A percentile compares a stretch with the other conserved stretches of the same genome.
phyloP scores from a whole-genome alignment of 2,113 vertebrate genomes.

The Etheostoma cragini region DNA sequence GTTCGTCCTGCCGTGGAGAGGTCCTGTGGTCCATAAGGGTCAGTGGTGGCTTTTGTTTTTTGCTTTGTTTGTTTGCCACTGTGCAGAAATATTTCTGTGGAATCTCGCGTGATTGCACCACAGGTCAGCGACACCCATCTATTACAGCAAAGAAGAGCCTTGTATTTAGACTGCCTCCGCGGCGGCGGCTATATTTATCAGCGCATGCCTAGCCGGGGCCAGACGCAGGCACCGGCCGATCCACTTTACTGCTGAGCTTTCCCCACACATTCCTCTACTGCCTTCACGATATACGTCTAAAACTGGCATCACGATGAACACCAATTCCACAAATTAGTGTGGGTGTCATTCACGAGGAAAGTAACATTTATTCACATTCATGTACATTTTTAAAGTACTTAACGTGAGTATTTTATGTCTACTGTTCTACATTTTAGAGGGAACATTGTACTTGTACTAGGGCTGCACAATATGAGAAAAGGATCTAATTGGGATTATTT shows the following conservation, averaged over 20 bases:
- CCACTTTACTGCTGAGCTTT: constrained; percentile 72
- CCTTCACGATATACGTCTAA: constrained; percentile 74
- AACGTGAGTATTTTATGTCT: not conserved
- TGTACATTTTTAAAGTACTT: not conserved
- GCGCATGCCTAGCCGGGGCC: constrained; percentile 75
- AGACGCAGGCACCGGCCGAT: constrained; percentile 61
- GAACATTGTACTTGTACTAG: not conserved
- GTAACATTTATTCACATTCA: constrained; percentile 2
- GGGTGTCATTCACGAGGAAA: not conserved
- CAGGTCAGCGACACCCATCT: constrained; percentile 86
- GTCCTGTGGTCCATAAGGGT: constrained; percentile 55
- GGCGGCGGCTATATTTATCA: constrained; percentile 85
- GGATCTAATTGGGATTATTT: too few relatives aligned
- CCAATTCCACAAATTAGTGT: constrained; percentile 31
- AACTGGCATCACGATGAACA: constrained; percentile 30
- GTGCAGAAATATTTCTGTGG: constrained; percentile 84
- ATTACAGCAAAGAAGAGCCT: constrained; percentile 84
- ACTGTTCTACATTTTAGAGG: not conserved
- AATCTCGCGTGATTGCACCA: constrained; percentile 84
- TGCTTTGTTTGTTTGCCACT: constrained; percentile 85
- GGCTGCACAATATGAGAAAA: too few relatives aligned
- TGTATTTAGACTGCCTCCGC: constrained; percentile 85
- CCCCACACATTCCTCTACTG: constrained; percentile 78
- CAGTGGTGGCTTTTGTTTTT: constrained; percentile 74
- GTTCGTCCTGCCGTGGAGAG: constrained; percentile 30